These are phyloP conservation scores for Drosophila nr. perissopoda DNA, from an alignment of 2,888 invertebrate genomes.

Conservation along the genomic window DNA sequence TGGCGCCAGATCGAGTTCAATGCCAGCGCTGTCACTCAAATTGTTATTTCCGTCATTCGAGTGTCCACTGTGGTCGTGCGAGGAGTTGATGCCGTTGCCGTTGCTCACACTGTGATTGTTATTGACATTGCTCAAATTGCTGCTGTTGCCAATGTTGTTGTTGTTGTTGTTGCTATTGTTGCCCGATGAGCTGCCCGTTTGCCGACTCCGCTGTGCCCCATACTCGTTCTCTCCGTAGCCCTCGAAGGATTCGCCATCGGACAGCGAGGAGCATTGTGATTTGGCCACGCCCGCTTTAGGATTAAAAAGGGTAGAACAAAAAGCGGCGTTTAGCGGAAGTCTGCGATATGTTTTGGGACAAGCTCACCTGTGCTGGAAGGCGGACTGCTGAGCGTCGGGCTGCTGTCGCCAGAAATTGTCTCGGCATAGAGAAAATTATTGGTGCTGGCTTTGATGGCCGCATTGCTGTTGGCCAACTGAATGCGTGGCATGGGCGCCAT, in stretches of 20 bases:
- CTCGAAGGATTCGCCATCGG: conserved; percentile 93
- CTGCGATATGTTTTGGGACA: not conserved
- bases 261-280: conserved; percentile 87
- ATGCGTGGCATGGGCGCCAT: conserved; percentile 83
- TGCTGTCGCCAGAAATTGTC: conserved; percentile 82
- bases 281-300: conserved; percentile 81
- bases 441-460: conserved; percentile 61
- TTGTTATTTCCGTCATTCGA: conserved; percentile 80
- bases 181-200: conserved; percentile 24
- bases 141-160: conserved; percentile 33
- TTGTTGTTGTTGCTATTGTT: conserved; percentile 28
- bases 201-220: conserved; percentile 41
- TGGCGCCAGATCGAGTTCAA: conserved; percentile 84
- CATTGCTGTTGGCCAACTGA: conserved; percentile 58
- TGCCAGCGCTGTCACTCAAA: conserved; percentile 75
- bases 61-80: conserved; percentile 69
- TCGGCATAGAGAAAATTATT: conserved; percentile 72
- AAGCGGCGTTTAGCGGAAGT: not conserved
- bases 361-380: conserved; percentile 84
- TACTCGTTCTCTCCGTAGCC: conserved; percentile 89
- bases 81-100: conserved; percentile 33
- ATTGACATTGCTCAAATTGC: conserved; percentile 18
- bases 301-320: not conserved
- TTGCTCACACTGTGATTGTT: conserved; percentile 37
- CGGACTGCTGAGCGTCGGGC: conserved; percentile 84